A percentile compares a stretch with the other conserved stretches of the same genome.
Evolutionary conservation across 2,888 invertebrate genomes (phyloP).

Genomic region (Tinea pellionella): DNA sequence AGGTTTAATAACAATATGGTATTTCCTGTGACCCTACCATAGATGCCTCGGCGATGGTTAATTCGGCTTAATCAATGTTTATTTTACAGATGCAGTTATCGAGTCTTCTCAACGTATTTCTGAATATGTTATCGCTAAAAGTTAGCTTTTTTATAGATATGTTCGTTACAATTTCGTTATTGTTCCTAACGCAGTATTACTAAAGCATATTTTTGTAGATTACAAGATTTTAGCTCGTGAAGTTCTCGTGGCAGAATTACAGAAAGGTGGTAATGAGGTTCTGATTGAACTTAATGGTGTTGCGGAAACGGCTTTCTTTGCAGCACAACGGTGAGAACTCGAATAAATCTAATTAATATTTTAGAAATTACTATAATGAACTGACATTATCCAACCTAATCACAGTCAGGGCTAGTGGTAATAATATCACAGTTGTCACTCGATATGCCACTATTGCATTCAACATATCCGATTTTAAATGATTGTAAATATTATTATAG

Average conservation of each 20-base stretch:
- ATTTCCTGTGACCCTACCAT: background rate
- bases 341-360: background rate
- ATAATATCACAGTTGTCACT: too few species aligned
- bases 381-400: too few species aligned
- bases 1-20: background rate
- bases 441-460: too few species aligned
- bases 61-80: too few species aligned
- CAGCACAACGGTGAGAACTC: constrained; percentile 58
- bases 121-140: constrained; percentile 41
- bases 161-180: too few species aligned
- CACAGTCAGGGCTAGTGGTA: too few species aligned
- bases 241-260: constrained; percentile 50
- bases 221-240: constrained; percentile 38
- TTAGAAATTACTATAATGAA: too few species aligned
- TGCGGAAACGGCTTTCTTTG: constrained; percentile 45
- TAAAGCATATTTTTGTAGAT: constrained; percentile 24
- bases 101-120: constrained; percentile 42
- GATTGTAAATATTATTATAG: too few species aligned
- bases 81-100: constrained; percentile 44
- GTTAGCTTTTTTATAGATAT: constrained; percentile 31
- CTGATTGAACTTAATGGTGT: constrained; percentile 36
- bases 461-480: too few species aligned
- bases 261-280: constrained; percentile 45
- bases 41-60: too few species aligned
- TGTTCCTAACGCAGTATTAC: too few species aligned